Evolutionary conservation across 2,113 vertebrate genomes (phyloP), one percentile per base, ranked within the genome.

Genomic region (Anarhynchus alexandrinus): DNA sequence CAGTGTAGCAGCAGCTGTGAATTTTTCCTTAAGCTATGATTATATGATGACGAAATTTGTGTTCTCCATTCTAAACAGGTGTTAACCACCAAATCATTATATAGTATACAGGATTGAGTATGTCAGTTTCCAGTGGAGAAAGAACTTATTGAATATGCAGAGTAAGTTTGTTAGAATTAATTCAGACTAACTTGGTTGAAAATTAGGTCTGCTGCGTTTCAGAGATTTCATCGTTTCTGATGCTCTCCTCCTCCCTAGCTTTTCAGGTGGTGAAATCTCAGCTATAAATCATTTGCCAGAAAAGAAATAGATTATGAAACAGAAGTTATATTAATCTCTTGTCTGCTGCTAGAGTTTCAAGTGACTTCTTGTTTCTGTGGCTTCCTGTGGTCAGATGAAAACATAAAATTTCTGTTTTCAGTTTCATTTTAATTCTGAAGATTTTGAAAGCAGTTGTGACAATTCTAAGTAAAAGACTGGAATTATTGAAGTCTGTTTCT

Each of bases 371-470:
- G 1, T 88, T 76, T 85, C 30, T 65, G 36, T 65, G 71, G 40
- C 58, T 96, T 96, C 76, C 45, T 94, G 51, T 81, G 32, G 69
- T 93, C 67, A 78, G 59, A 90, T 78, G 38, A 91, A 82, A 95
- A 73, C 30, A 25, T 52, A 47, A 43, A 80, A 71, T 76, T 88
- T 40, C 36, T 94, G 27, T 11, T 72, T 78, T 61, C 43, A 16
- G 32, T 86, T 86, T 36, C 12, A 27, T 61, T 80, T 88, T 49
- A 57, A 59, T 86, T 79, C 11, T 86, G 34, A 76, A 77, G 27
- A n/a, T 88, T 93, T 88, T 70, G 30, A 83, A 92, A 93, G 54
- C n/a, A 49, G 6, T 38, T 86, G 7, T 92, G 73, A 34, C 34
- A 88, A 11, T 64, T 89, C 15, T 15, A 15, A 52, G 20, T 78